A percentile compares a stretch with the other conserved stretches of the same genome.
Evolutionary conservation across 2,888 invertebrate genomes (phyloP).

Genomic region (Andrena haemorrhoa): DNA sequence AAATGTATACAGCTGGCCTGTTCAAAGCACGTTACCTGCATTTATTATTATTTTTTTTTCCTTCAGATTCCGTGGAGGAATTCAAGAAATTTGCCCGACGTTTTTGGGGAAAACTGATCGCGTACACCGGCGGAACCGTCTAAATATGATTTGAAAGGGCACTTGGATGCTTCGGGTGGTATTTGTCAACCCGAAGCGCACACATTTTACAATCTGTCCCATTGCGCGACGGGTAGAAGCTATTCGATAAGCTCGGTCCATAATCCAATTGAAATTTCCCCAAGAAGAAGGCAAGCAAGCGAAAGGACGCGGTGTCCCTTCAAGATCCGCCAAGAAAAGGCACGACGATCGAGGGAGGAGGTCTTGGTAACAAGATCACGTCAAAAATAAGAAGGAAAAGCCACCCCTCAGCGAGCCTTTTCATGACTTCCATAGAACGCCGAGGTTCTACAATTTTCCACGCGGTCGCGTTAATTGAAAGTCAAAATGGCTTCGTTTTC

Average conservation of each 20-base stretch:
- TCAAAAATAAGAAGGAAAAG: constrained; percentile 31
- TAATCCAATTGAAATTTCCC: constrained; percentile 42
- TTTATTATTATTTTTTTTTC: not conserved
- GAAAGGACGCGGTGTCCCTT: not conserved
- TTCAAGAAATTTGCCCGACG: not conserved
- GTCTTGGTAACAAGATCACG: constrained; percentile 23
- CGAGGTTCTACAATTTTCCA: constrained; percentile 5
- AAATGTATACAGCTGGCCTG: not conserved
- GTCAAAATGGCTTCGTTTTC: constrained; percentile 9
- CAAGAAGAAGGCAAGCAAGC: not conserved
- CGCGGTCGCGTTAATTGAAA: constrained; percentile 27
- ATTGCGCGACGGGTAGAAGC: constrained; percentile 6
- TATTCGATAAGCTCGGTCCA: constrained; percentile 7
- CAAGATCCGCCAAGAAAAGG: constrained; percentile 1
- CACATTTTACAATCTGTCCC: constrained; percentile 27
- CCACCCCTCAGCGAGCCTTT: not conserved
- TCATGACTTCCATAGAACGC: not conserved
- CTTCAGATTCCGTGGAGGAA: not conserved
- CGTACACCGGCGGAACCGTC: not conserved
- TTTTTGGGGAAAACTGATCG: too few relatives aligned
- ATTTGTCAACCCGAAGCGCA: not conserved
- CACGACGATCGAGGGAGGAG: constrained; percentile 2
- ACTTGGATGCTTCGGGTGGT: not conserved
- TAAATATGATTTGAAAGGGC: not conserved
- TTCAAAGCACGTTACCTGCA: not conserved